Evolutionary conservation across 2,113 vertebrate genomes (phyloP).

Genomic region (Leptocoma aspasia): DNA sequence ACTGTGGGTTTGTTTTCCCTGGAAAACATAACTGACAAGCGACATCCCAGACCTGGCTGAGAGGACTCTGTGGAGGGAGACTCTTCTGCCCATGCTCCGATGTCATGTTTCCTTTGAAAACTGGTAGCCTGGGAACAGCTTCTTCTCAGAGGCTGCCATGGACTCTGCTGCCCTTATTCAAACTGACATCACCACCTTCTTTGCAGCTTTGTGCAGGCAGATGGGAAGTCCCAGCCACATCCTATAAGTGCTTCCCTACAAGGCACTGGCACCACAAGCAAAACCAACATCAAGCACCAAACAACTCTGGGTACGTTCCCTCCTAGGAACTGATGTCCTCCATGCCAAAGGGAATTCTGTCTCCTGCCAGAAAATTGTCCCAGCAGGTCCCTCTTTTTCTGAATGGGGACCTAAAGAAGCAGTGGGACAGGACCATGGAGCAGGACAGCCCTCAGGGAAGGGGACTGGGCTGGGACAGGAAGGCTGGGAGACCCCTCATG

Average conservation of each 20-base stretch:
- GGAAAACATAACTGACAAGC: not conserved
- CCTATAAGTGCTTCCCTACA: not conserved
- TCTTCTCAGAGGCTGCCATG: not conserved
- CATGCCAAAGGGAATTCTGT: not conserved
- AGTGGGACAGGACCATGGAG: not conserved
- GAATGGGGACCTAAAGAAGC: not conserved
- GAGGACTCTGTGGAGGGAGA: not conserved
- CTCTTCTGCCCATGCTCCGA: not conserved
- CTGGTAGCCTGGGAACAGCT: not conserved
- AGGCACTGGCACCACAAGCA: not conserved
- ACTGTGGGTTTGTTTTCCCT: not conserved
- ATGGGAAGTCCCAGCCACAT: not conserved
- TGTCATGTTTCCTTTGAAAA: not conserved
- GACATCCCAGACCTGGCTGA: not conserved
- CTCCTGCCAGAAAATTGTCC: not conserved
- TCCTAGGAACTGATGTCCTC: rapidly evolving
- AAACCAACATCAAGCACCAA: not conserved
- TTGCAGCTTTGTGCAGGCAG: not conserved
- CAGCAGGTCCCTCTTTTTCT: not conserved
- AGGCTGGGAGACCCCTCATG: not conserved
- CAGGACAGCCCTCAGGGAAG: not conserved
- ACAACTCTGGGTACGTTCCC: not conserved
- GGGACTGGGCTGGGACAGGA: not conserved
- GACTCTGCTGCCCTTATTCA: not conserved
- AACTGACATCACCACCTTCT: not conserved